Percentiles rank a stretch among this genome's conserved stretches.
Evolutionary conservation across 1,140 invertebrate species (phyloP).

Genomic region (Octopus sinensis): DNA sequence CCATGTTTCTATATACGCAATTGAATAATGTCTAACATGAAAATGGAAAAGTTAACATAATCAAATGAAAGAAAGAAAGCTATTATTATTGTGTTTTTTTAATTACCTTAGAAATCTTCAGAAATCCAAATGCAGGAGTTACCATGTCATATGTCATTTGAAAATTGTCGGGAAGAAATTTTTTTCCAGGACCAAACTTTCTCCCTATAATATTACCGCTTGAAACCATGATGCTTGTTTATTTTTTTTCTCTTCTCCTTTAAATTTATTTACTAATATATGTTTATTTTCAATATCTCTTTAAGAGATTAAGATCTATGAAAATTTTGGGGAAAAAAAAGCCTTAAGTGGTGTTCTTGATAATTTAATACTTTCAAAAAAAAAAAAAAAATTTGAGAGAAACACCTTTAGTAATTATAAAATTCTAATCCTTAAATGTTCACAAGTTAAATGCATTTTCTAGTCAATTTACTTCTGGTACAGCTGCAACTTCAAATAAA

Average conservation of each 20-base stretch:
- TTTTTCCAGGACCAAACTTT: constrained; percentile 16
- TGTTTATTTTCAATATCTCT: too few relatives aligned
- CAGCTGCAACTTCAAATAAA: too few relatives aligned
- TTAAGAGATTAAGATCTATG: too few relatives aligned
- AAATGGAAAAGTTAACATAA: not conserved
- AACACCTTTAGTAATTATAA: too few relatives aligned
- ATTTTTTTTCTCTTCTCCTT: not conserved
- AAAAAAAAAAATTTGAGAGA: too few relatives aligned
- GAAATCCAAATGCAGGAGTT: constrained; percentile 13
- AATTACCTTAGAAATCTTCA: constrained; percentile 11
- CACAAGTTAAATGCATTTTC: too few relatives aligned
- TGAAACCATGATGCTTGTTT: constrained; percentile 8
- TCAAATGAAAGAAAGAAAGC: not conserved
- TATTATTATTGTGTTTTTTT: too few relatives aligned
- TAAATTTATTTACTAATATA: not conserved
- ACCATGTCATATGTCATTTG: constrained; percentile 15
- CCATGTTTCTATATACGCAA: not conserved
- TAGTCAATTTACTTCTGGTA: too few relatives aligned
- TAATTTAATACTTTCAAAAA: too few relatives aligned
- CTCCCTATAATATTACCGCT: constrained; percentile 7
- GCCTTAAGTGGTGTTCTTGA: too few relatives aligned
- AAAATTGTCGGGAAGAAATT: constrained; percentile 7
- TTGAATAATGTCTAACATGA: not conserved
- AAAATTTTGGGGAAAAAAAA: too few relatives aligned
- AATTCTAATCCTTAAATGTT: too few relatives aligned